Evolutionary conservation across 2,888 invertebrate species (phyloP), one percentile per base, ranked within the genome.

Genomic region (Phymatocera aterrima): DNA sequence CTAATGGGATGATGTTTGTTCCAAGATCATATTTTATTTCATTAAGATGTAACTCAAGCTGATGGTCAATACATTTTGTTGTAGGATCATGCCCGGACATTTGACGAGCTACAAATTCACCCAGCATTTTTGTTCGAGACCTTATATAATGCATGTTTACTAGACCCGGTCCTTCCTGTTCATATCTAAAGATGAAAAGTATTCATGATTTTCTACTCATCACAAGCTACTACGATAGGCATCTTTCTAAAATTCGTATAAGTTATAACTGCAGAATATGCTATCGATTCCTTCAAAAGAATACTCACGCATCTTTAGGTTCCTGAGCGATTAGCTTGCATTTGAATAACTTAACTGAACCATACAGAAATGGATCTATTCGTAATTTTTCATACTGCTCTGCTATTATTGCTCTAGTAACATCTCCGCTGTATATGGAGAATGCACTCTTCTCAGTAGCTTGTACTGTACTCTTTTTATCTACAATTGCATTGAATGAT

Each of bases 1-100:
- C 94, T 2, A 95, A 79, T 0, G 94, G 94, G 6, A 95, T 90
- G 3, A 94, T 90, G 43, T 92, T 91, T 8, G 91, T 91, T 46
- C 91, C 90, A 40, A 92, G 85, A n/a, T 81, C 82, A 0, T 78
- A 46, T 80, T 87, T 87, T 34, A 88, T 83, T 10, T 85, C 82
- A 6, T 81, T 84, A 12, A 91, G 78, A 78, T 91, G 90, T 43
- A 88, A 79, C 18, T 90, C 88, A 40, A 90, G 68, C 43, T 87
- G 86, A 74, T 89, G 87, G 31, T 86, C 84, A 31, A 88, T 77
- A 79, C 88, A 88, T 37, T 79, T 77, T 40, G 68, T 78, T 2
- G 80, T 54, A 0, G 85, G 83, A 64, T 85, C 85, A 0, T 82
- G 79, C 0, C 88, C 89, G 0, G 88, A 86, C 85, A 90, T 82